phyloP scores from a whole-genome alignment of 1,140 invertebrate species.

The Penaeus chinensis region DNA sequence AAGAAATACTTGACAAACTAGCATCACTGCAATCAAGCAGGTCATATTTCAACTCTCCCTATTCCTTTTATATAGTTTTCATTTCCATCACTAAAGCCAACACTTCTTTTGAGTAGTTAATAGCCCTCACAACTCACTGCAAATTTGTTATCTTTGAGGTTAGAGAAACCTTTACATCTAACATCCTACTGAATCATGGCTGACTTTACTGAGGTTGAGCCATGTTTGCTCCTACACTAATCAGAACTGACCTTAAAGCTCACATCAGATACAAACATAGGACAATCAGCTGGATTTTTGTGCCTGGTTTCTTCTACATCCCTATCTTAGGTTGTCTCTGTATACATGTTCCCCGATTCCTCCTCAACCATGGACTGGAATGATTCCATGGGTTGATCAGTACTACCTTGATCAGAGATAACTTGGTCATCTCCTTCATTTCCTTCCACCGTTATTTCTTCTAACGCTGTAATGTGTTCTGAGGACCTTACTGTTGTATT shows the following conservation, averaged over 20 bases:
- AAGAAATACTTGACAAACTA: no score
- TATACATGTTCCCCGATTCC: conserved; percentile 37
- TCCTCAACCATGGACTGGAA: conserved; percentile 57
- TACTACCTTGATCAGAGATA: conserved; percentile 8
- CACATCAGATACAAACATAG: conserved; percentile 8
- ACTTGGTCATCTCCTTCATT: conserved; percentile 8
- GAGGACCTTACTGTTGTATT: conserved; percentile 26
- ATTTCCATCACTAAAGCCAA: not conserved
- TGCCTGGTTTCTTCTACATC: conserved; percentile 21
- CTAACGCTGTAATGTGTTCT: conserved; percentile 34
- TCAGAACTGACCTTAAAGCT: conserved; percentile 24
- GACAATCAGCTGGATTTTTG: conserved; percentile 28
- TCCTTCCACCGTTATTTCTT: conserved; percentile 27
- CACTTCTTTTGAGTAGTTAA: conserved; percentile 1
- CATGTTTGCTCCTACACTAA: conserved; percentile 17
- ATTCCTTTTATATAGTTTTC: no score
- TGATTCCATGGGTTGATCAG: conserved; percentile 38
- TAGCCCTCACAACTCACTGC: conserved; percentile 20
- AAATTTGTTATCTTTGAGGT: not conserved
- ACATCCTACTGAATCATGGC: not conserved
- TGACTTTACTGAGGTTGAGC: conserved; percentile 7
- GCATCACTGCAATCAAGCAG: no score
- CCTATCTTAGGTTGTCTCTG: conserved; percentile 34
- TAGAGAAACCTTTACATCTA: not conserved
- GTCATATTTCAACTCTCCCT: no score